These are phyloP conservation scores for Cetonia aurata DNA, from an alignment of 2,888 invertebrate species.

Conservation along the genomic window DNA sequence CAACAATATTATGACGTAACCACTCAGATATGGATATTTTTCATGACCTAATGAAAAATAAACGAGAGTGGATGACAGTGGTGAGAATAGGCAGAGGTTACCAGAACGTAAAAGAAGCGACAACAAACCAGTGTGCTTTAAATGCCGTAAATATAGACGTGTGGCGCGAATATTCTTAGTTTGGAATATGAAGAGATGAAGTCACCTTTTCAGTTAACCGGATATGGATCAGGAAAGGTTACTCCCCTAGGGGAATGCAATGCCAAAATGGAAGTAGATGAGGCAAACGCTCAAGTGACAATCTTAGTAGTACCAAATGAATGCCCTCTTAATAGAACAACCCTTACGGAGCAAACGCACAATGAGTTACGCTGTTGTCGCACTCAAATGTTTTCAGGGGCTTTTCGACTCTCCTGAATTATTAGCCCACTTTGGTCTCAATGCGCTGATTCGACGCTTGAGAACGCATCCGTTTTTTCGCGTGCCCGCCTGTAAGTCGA, in stretches of 20 bases:
- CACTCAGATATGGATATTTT: not conserved
- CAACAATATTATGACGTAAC: not conserved
- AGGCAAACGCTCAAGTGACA: not conserved
- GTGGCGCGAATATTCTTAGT: not conserved
- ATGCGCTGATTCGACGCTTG: too few species aligned
- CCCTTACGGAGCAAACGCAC: conserved; percentile 2
- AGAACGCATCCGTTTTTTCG: too few species aligned
- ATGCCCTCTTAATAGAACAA: conserved; percentile 7
- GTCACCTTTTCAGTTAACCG: not conserved
- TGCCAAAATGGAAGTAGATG: not conserved
- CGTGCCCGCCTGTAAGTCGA: too few species aligned
- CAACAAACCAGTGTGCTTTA: conserved; percentile 4
- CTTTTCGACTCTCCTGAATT: too few species aligned
- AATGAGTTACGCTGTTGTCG: not conserved
- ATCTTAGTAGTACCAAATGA: not conserved
- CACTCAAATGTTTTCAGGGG: too few species aligned
- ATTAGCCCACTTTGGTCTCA: too few species aligned
- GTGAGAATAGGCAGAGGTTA: not conserved
- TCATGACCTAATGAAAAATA: not conserved
- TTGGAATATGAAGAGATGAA: not conserved
- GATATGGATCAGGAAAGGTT: not conserved
- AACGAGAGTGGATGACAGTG: not conserved
- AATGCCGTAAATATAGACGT: not conserved
- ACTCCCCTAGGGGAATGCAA: not conserved
- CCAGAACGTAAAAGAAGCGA: not conserved